These are phyloP conservation scores for Brachyptera putata DNA, from an alignment of 2,888 invertebrate species.

Conservation along the genomic window DNA sequence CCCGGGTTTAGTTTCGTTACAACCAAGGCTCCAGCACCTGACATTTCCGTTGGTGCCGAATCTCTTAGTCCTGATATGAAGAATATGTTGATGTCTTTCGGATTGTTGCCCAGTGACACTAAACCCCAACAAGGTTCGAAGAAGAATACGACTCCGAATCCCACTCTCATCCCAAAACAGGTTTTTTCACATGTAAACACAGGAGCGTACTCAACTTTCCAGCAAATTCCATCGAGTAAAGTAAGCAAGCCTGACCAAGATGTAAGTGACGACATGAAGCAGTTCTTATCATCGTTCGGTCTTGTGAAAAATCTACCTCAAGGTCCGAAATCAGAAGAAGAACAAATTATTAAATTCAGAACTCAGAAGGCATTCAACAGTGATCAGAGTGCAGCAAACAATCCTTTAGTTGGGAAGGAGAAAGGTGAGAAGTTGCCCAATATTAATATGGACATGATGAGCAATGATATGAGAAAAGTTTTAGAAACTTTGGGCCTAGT, in stretches of 20 bases:
- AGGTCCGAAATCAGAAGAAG: conserved; percentile 33
- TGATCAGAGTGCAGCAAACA: conserved; percentile 12
- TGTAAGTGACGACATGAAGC: conserved; percentile 43
- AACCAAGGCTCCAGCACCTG: conserved; percentile 27
- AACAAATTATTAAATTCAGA: not conserved
- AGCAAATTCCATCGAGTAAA: conserved; percentile 42
- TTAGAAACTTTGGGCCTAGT: conserved; percentile 45
- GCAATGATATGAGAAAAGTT: conserved; percentile 43
- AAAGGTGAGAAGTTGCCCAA: conserved; percentile 4
- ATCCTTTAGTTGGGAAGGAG: conserved; percentile 4
- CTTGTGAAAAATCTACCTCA: conserved; percentile 41
- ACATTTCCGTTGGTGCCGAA: conserved; percentile 35
- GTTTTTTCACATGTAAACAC: conserved; percentile 38
- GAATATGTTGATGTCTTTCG: conserved; percentile 29
- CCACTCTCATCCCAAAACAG: conserved; percentile 26
- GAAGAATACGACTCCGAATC: conserved; percentile 19
- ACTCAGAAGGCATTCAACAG: conserved; percentile 25
- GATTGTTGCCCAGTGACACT: conserved; percentile 22
- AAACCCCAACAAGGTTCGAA: conserved; percentile 3
- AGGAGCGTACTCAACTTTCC: conserved; percentile 46
- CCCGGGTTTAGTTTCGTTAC: conserved; percentile 36
- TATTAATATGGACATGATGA: conserved; percentile 36
- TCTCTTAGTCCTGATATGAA: conserved; percentile 30
- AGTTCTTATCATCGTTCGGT: conserved; percentile 47
- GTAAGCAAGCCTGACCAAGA: conserved; percentile 37